Base-by-base conservation (phyloP, 2,797 vertebrate genomes). In the Notolepis coatsorum region DNA sequence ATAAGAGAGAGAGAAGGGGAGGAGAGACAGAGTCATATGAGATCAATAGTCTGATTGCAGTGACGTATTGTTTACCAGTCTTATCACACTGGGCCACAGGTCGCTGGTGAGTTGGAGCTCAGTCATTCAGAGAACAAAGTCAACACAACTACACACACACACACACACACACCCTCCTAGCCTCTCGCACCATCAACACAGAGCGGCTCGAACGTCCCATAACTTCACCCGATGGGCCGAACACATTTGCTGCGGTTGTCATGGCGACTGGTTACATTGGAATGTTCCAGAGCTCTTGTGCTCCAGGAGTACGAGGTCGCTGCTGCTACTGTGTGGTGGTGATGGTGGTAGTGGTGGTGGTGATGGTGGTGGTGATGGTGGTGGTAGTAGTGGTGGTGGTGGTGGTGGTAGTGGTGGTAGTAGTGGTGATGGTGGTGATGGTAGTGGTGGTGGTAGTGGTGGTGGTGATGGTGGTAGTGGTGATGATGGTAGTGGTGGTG, bases 51-150 rank as follows among this genome's bases (percentile, higher is more conserved):
- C 50, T 50, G 17, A 71, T 2, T 28, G 38, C n/a, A 0, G 52
- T 68, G 48, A 5, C 39, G 46, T 42, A 71, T 51, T 83, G 63
- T 83, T 82, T 73, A 65, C 35, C 4, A 53, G 61, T 33, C 60
- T 89, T 84, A 89, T 87, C 85, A 51, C 50, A 69, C 41, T 61
- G 66, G 61, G 45, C 30, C 81, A 75, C 33, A 68, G 77, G 68
- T 84, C 58, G 77, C 2, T 50, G 20, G 58, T 84, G 88, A 89
- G 81, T 62, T 87, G 85, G 86, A 88, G 37, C 69, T 62, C 47
- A 24, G 25, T 73, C 53, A 41, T 18, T 25, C 17, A 64, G 9
- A 55, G 76, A 75, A 66, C 83, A 86, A 82, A 86, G 88, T 91
- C 70, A 57, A 84, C 27, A 46, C 50, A 53, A 65, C 20, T n/a